Conservation (phyloP, 2,888 invertebrate species). For the Sminthurinus aureus region DNA sequence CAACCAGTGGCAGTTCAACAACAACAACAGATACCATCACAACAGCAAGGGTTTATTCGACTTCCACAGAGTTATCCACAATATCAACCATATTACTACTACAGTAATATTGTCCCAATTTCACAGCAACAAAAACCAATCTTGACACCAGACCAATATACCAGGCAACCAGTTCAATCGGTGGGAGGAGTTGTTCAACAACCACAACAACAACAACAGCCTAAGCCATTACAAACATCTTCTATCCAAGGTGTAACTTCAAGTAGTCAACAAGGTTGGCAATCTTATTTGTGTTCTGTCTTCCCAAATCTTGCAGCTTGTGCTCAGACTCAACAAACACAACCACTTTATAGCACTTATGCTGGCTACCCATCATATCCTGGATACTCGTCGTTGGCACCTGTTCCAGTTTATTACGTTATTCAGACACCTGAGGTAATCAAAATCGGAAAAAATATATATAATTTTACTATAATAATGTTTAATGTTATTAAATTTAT, state of each 20-base stretch:
- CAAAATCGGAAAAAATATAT: too few species aligned
- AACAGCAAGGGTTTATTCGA: slow-evolving; percentile 7
- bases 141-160: slow-evolving; percentile 7
- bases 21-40: slow-evolving; percentile 4
- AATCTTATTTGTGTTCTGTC: slow-evolving; percentile 33
- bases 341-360: not conserved
- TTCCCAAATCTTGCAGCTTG: slow-evolving; percentile 35
- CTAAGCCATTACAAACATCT: not conserved
- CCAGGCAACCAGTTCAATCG: slow-evolving; percentile 3
- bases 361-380: slow-evolving; percentile 20
- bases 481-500: too few species aligned
- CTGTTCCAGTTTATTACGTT: slow-evolving; percentile 37
- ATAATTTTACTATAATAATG: too few species aligned
- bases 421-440: slow-evolving; percentile 36
- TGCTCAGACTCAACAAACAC: slow-evolving; percentile 33
- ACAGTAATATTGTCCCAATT: not conserved
- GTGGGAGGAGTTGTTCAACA: not conserved
- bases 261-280: slow-evolving; percentile 8
- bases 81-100: slow-evolving; percentile 22
- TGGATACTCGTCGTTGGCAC: slow-evolving; percentile 33
- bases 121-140: slow-evolving; percentile 19
- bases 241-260: not conserved
- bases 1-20: not conserved
- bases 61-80: slow-evolving; percentile 5
- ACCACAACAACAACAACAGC: not conserved